Evolutionary conservation across 2,797 vertebrate species (phyloP).

Genomic region (Falco berigora): DNA sequence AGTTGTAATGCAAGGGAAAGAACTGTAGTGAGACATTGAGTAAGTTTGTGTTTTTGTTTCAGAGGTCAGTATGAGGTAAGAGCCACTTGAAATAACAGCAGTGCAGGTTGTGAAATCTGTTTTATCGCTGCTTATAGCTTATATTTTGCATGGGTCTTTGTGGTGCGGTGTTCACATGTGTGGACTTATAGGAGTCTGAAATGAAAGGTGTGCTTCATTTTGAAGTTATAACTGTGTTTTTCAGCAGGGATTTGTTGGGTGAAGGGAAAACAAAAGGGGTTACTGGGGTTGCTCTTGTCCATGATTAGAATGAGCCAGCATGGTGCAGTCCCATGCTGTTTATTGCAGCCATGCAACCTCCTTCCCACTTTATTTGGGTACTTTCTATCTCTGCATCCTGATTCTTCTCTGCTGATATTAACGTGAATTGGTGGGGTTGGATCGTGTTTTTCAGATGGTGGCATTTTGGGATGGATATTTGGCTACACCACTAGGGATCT

Average conservation of each 20-base stretch:
- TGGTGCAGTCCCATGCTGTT: not conserved
- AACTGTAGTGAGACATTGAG: not conserved
- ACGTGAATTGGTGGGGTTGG: not conserved
- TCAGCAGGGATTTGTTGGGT: not conserved
- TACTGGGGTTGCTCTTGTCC: not conserved
- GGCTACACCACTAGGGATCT: not conserved
- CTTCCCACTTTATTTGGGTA: not conserved
- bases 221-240: not conserved
- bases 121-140: not conserved
- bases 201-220: not conserved
- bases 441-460: not conserved
- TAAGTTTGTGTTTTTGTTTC: constrained; percentile 34
- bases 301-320: not conserved
- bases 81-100: constrained; percentile 19
- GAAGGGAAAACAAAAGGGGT: not conserved
- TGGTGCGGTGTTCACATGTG: not conserved
- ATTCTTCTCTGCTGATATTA: not conserved
- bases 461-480: not conserved
- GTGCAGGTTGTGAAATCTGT: constrained; percentile 4
- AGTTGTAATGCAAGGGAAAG: not conserved
- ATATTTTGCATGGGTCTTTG: not conserved
- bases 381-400: not conserved
- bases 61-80: constrained; percentile 41
- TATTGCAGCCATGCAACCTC: not conserved
- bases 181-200: not conserved